Base-by-base conservation (phyloP, 2,888 invertebrate genomes). In the Mimas tiliae region DNA sequence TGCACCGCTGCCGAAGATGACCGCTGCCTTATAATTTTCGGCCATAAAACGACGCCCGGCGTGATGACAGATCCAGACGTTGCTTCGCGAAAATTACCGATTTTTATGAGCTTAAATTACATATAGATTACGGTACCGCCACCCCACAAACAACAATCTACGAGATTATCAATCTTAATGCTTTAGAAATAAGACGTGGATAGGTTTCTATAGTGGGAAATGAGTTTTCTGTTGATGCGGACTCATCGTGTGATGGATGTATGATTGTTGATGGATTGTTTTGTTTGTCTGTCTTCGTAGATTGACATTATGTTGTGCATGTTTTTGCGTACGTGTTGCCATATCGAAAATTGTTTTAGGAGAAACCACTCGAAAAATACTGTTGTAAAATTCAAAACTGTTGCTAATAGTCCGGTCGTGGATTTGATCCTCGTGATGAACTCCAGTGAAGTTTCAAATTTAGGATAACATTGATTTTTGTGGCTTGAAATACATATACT, bases 11-110 rank as follows among this genome's bases (percentile, higher is more conserved):
- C 27, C 27, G 27, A n/a, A n/a, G n/a, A n/a, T n/a, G n/a, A n/a
- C 73, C 42, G 45, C 63, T 64, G 67, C 72, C 75, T 71, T 83
- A 80, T 84, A 86, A 86, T 89, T 88, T 88, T 72, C 74, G 72
- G 79, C 79, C 80, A 83, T 85, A 85, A 88, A 86, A 75, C 76
- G 72, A 74, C 27, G 71, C 72, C 70, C 74, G 70, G 76, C 75
- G 34, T 86, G 88, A 89, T 86, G 87, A 88, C 88, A 87, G 87
- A 82, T 80, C 76, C 82, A 79, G 74, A 75, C 76, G 50, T 74
- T 72, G 71, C 70, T 71, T 73, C 73, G 77, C 75, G 72, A 77
- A 80, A 83, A 85, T 83, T 80, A 77, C 79, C 74, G 74, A 81
- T 84, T 84, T 85, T 85, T 66, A 85, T 77, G 83, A 83, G 72